phyloP scores from a whole-genome alignment of 2,113 vertebrate species.

The Mirza zaza region DNA sequence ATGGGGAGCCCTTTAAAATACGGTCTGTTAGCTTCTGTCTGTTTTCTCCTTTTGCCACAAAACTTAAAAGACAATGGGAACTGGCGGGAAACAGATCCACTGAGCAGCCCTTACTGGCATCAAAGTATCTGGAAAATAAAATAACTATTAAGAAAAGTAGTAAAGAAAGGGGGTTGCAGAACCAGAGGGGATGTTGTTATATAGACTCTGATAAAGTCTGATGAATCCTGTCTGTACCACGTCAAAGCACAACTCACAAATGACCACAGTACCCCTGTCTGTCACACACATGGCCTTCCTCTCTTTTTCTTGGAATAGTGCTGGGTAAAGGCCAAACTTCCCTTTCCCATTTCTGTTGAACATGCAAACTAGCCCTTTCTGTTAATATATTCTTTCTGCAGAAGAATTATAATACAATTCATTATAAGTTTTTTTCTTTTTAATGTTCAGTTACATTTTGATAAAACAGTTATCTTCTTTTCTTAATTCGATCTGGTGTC shows the following conservation, averaged over 20 bases:
- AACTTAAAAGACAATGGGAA: neutral
- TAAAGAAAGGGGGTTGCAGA: neutral
- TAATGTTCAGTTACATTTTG: neutral
- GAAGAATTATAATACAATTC: neutral
- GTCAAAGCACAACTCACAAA: neutral
- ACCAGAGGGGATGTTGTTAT: neutral
- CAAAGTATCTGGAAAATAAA: neutral
- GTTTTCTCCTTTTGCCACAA: neutral
- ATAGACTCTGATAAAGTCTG: neutral
- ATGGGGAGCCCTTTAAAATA: neutral
- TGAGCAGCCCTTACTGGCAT: neutral
- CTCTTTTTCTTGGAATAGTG: neutral
- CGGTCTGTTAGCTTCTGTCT: neutral
- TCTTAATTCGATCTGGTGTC: neutral
- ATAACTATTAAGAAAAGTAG: neutral
- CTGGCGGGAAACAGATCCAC: neutral
- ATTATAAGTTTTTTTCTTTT: neutral
- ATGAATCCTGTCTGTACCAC: neutral
- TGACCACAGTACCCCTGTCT: accelerated
- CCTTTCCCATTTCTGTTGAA: neutral
- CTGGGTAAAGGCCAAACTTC: neutral
- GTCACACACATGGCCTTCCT: neutral
- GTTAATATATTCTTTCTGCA: neutral
- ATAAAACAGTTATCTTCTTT: neutral
- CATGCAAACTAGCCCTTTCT: neutral